These are phyloP conservation scores for Aurelia sp. DNA, from an alignment of 30 jellyfish, hydroid and myxozoan genomes.

Conservation along the genomic window DNA sequence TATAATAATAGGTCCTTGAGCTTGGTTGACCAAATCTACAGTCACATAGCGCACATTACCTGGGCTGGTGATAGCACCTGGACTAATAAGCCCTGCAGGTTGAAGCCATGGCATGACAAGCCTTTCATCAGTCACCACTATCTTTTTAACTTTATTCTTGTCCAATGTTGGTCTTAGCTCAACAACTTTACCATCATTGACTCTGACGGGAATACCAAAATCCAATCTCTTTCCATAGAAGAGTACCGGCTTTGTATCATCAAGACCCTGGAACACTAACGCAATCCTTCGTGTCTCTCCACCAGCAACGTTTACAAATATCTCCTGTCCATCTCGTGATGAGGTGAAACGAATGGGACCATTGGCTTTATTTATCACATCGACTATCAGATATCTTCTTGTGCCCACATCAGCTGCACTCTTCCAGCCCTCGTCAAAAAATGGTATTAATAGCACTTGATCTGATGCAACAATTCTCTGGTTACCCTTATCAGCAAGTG, in stretches of 20 bases:
- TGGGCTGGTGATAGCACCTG: background rate
- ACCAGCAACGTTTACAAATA: background rate
- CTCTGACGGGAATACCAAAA: conserved; percentile 26
- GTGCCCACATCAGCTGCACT: background rate
- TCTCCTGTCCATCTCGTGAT: conserved; percentile 8
- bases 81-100: background rate
- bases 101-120: conserved; percentile 12
- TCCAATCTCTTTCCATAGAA: conserved; percentile 33
- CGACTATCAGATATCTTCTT: conserved; percentile 17
- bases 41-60: background rate
- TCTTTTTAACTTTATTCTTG: conserved; percentile 6
- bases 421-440: conserved; percentile 9
- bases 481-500: background rate
- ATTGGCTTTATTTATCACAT: conserved; percentile 23
- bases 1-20: conserved; percentile 31
- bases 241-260: conserved; percentile 2
- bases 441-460: conserved; percentile 11
- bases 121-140: conserved; percentile 35
- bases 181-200: background rate
- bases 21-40: conserved; percentile 17
- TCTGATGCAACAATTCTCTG: conserved; percentile 13
- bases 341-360: conserved; percentile 5
- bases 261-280: conserved; percentile 25
- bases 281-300: conserved; percentile 3
- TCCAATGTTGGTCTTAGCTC: conserved; percentile 1